These are phyloP conservation scores for Aphodius sticticus DNA, from an alignment of 2,888 invertebrate species.

Conservation along the genomic window DNA sequence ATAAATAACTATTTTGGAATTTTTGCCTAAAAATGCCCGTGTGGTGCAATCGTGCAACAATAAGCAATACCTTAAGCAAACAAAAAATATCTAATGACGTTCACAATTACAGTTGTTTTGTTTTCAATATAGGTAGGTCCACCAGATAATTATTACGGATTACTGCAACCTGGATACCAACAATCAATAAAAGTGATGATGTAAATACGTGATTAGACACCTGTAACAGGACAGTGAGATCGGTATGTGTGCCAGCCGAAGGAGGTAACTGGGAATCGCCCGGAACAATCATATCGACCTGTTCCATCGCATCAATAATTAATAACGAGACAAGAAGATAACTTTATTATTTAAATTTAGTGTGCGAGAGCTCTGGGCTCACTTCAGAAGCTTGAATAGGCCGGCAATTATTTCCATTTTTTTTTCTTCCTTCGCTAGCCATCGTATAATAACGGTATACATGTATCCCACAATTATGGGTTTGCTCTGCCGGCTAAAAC, in stretches of 20 bases:
- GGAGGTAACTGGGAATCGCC: not conserved
- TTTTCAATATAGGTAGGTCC: too few species aligned
- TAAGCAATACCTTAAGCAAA: too few species aligned
- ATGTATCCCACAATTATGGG: constrained; percentile 22
- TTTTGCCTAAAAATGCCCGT: too few species aligned
- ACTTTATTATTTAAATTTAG: not conserved
- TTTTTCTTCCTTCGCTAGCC: not conserved
- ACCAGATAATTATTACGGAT: too few species aligned
- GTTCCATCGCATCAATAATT: constrained; percentile 4
- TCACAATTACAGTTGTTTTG: too few species aligned
- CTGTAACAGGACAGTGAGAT: not conserved
- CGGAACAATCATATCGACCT: not conserved
- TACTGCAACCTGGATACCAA: too few species aligned
- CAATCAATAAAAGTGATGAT: not conserved
- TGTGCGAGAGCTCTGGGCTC: not conserved
- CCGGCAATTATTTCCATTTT: not conserved
- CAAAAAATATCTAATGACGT: too few species aligned
- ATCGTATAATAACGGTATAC: constrained; percentile 21
- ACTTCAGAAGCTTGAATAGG: not conserved
- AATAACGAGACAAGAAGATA: constrained; percentile 4
- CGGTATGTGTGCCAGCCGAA: not conserved
- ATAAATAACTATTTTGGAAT: too few species aligned
- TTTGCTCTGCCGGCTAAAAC: constrained; percentile 20
- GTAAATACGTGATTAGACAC: not conserved
- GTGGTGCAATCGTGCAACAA: too few species aligned